Evolutionary conservation across 2,888 invertebrate genomes (phyloP).

Genomic region (Lampropteryx suffumata): DNA sequence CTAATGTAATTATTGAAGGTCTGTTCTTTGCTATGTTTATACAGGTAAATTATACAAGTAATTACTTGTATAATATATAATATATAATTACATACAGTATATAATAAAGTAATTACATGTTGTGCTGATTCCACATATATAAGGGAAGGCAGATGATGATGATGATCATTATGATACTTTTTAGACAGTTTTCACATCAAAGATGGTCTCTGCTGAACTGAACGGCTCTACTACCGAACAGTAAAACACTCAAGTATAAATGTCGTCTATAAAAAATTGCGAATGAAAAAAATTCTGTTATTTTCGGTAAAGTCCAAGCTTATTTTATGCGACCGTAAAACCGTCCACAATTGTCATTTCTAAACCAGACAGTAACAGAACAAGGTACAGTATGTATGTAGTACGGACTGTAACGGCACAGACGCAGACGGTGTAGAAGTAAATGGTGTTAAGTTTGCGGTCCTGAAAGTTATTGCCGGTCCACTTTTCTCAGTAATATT

Average conservation of each 20-base stretch:
- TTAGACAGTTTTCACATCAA: conserved; percentile 1
- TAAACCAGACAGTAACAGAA: conserved; percentile 1
- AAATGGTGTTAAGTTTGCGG: background rate
- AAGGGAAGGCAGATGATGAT: too few species aligned
- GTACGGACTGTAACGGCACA: background rate
- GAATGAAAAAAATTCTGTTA: conserved; percentile 20
- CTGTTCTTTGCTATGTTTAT: too few species aligned
- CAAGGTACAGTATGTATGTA: too few species aligned
- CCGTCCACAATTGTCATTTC: conserved; percentile 8
- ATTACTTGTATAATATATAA: too few species aligned
- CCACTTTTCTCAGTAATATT: background rate
- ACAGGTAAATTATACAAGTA: too few species aligned
- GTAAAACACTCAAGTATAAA: conserved; percentile 10
- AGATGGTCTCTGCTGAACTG: conserved; percentile 2
- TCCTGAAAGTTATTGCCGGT: conserved; percentile 9
- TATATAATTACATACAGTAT: too few species aligned
- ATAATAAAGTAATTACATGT: too few species aligned
- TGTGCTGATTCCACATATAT: too few species aligned
- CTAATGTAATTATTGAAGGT: too few species aligned
- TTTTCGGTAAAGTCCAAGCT: conserved; percentile 13
- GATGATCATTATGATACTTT: too few species aligned
- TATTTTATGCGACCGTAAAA: conserved; percentile 20
- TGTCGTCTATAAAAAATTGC: conserved; percentile 19
- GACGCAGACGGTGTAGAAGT: background rate
- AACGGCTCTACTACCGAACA: conserved; percentile 11